These are phyloP conservation scores for Dicyrtoma fusca DNA, from an alignment of 2,888 invertebrate genomes.

Conservation along the genomic window DNA sequence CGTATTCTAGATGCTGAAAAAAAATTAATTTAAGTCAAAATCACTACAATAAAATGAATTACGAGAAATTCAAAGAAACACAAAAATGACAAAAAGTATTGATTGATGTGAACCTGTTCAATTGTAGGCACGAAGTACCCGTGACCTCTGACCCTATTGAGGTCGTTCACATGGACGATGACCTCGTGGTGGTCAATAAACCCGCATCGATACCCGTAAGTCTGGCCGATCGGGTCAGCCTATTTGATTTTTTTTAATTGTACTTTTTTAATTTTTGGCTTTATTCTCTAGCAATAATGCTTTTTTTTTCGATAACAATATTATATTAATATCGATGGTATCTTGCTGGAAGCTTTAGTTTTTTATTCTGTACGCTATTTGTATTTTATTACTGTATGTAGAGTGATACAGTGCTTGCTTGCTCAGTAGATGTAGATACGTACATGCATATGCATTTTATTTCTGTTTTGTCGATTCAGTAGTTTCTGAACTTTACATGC, in stretches of 20 bases:
- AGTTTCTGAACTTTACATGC: no score
- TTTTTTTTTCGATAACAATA: background rate
- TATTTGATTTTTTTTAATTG: slow-evolving; percentile 1
- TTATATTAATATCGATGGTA: no score
- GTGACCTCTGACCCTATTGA: slow-evolving; percentile 95
- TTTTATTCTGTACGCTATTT: no score
- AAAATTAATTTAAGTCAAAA: background rate
- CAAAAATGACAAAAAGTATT: background rate
- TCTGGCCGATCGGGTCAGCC: slow-evolving; percentile 60
- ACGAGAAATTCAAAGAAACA: background rate
- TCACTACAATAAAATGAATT: slow-evolving; percentile 1
- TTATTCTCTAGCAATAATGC: background rate
- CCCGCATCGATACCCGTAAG: slow-evolving; percentile 99
- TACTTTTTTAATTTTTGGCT: background rate
- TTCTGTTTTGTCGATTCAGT: no score
- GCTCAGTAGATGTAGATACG: no score
- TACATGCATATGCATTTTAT: no score
- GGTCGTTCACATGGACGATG: slow-evolving; percentile 97
- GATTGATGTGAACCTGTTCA: slow-evolving; percentile 30
- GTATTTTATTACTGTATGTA: no score
- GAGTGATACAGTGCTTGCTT: no score
- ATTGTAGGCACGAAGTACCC: slow-evolving; percentile 94
- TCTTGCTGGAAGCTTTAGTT: no score
- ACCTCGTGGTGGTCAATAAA: slow-evolving; percentile 99
- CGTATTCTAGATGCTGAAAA: no score